Evolutionary conservation across 2,113 vertebrate species (phyloP).

Genomic region (Cricetomys ansorgei): DNA sequence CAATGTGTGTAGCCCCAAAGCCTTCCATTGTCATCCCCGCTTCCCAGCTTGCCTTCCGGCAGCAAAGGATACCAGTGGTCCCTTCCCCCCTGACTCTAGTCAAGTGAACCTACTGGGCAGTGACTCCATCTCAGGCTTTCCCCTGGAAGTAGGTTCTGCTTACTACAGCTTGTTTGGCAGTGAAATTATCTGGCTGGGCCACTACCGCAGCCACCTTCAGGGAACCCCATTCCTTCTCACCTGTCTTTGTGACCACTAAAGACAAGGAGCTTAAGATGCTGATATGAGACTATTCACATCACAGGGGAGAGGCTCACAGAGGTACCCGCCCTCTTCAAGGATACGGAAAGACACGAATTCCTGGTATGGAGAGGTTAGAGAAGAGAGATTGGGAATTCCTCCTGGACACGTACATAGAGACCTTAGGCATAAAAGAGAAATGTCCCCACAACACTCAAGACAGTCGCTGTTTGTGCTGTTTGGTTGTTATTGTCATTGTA

Average conservation of each 20-base stretch:
- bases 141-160: rapidly evolving
- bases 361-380: slow-evolving; percentile 53
- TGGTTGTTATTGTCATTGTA: neutral
- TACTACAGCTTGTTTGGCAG: neutral
- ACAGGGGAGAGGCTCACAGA: slow-evolving; percentile 74
- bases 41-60: slow-evolving; percentile 59
- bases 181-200: too few relatives aligned
- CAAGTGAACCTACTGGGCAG: neutral
- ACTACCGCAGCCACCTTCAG: neutral
- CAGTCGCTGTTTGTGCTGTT: rapidly evolving
- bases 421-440: too few relatives aligned
- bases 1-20: slow-evolving; percentile 65
- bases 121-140: rapidly evolving
- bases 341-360: slow-evolving; percentile 74
- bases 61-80: slow-evolving; percentile 55
- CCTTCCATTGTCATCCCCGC: slow-evolving; percentile 56
- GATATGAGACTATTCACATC: slow-evolving; percentile 78
- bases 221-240: rapidly evolving
- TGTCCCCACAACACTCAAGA: neutral
- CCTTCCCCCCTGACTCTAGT: slow-evolving; percentile 67
- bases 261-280: slow-evolving; percentile 59
- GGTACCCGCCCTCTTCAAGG: slow-evolving; percentile 72
- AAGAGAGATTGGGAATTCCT: neutral
- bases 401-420: rapidly evolving
- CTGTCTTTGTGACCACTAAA: neutral